Evolutionary conservation across 92 coral and sea anemone genomes (phyloP).

Genomic region (Paramuricea clavata): DNA sequence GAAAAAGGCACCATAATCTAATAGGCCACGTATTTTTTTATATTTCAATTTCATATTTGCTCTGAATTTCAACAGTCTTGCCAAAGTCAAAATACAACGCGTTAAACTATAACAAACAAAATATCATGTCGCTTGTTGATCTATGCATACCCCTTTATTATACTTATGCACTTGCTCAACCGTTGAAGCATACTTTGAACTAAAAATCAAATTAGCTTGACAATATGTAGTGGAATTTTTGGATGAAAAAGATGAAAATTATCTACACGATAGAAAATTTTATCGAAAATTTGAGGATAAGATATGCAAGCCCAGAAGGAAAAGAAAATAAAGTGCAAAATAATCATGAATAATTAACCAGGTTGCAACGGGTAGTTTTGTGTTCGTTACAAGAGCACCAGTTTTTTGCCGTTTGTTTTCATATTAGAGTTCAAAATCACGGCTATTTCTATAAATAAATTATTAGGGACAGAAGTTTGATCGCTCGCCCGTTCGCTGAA

Average conservation of each 20-base stretch:
- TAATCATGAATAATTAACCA: slow-evolving; percentile 34
- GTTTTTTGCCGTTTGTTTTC: slow-evolving; percentile 45
- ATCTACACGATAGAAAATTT: background rate
- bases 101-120: background rate
- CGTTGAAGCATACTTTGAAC: background rate
- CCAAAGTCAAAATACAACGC: background rate
- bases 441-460: slow-evolving; percentile 42
- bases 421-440: slow-evolving; percentile 35
- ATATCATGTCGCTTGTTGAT: background rate
- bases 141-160: background rate
- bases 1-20: too few relatives aligned
- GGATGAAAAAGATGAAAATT: background rate
- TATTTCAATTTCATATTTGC: too few relatives aligned
- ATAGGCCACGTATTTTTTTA: too few relatives aligned
- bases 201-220: background rate
- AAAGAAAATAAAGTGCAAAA: background rate
- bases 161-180: slow-evolving; percentile 7
- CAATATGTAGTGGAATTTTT: background rate
- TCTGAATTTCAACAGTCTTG: background rate
- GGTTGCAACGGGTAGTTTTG: slow-evolving; percentile 24
- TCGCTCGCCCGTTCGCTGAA: slow-evolving; percentile 33
- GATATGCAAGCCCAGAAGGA: background rate
- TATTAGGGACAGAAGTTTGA: slow-evolving; percentile 36
- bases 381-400: slow-evolving; percentile 49
- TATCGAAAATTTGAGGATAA: background rate